Evolutionary conservation across 2,797 vertebrate genomes (phyloP), one percentile per base, ranked within the genome.

Genomic region (Macrochelys suwanniensis): DNA sequence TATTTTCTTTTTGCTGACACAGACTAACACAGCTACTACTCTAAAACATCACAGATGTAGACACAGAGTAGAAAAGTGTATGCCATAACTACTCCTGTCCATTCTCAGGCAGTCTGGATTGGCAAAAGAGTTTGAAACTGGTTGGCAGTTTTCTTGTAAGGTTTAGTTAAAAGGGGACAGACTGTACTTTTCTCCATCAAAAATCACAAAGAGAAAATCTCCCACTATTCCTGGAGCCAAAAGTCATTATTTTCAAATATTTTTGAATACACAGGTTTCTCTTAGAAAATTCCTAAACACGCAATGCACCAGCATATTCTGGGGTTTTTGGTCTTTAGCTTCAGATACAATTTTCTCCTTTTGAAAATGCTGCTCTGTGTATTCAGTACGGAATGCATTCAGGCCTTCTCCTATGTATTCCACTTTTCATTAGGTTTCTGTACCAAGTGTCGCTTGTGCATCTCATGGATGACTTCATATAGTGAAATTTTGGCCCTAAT

Each of bases 381-480:
- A 25, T 74, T 74, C 68, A 45, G 11, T 42, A 37, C 21, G 11
- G 37, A 74, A 74, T 74, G 37, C 37, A 74, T 8, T 74, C 68
- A 74, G 37, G 68, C 68, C 37, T 74, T 74, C 37, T 42, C 23
- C 11, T 74, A 23, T 37, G 21, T 17, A 37, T 23, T 74, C 21
- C 11, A 74, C 37, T 42, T 42, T 74, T 42, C 23, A 11, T 74
- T 45, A 74, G 42, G 68, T 85, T 57, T 57, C 53, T 57, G 12
- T 25, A 88, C 19, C 3, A 65, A 85, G 57, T 50, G 23, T 17
- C 7, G 4, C 15, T 77, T 83, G 13, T 86, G 50, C 65, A 42
- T 12, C 59, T 95, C 10, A 1, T 65, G 57, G 65, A 83, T 90
- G 87, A 87, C 80, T 94, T 89, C 90, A 93, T 3, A 93, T 83